A percentile compares a stretch with the other conserved stretches of the same genome.
phyloP scores from a whole-genome alignment of 1,140 invertebrate species.

The Anoplophora glabripennis region DNA sequence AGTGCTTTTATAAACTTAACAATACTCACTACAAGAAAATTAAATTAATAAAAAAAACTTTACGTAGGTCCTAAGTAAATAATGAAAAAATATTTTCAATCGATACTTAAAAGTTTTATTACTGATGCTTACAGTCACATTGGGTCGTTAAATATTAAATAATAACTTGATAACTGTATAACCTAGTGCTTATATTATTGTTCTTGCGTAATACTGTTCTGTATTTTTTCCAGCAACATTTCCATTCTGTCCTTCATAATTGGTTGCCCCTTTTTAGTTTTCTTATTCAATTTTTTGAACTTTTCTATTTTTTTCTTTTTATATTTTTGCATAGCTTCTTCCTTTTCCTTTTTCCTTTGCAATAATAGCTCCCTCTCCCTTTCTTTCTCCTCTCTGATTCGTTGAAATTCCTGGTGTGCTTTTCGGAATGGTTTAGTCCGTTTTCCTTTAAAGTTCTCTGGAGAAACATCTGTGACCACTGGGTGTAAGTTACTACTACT shows the following conservation, averaged over 20 bases:
- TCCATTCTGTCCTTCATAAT: conserved; percentile 73
- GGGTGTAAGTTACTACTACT: conserved; percentile 18
- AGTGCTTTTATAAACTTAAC: no score
- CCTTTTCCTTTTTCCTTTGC: conserved; percentile 55
- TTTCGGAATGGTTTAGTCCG: conserved; percentile 51
- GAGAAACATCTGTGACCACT: no score
- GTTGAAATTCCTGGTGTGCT: conserved; percentile 56
- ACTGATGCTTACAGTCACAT: no score
- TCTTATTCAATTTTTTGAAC: conserved; percentile 66
- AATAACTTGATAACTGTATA: neutral
- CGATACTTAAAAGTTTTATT: no score
- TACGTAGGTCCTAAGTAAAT: no score
- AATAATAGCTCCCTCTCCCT: conserved; percentile 52
- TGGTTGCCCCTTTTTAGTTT: conserved; percentile 73
- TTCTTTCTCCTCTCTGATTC: conserved; percentile 57
- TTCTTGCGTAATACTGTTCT: conserved; percentile 27
- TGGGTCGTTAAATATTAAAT: no score
- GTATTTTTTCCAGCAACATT: conserved; percentile 66
- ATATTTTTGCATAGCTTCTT: conserved; percentile 62
- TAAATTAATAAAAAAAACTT: no score
- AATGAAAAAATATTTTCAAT: no score
- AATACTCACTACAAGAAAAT: no score
- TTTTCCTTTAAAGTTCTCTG: conserved; percentile 11
- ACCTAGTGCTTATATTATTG: neutral
- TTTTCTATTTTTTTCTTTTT: conserved; percentile 63